These are phyloP conservation scores for Oxycera nigricornis DNA, from an alignment of 2,888 invertebrate species.

Conservation along the genomic window DNA sequence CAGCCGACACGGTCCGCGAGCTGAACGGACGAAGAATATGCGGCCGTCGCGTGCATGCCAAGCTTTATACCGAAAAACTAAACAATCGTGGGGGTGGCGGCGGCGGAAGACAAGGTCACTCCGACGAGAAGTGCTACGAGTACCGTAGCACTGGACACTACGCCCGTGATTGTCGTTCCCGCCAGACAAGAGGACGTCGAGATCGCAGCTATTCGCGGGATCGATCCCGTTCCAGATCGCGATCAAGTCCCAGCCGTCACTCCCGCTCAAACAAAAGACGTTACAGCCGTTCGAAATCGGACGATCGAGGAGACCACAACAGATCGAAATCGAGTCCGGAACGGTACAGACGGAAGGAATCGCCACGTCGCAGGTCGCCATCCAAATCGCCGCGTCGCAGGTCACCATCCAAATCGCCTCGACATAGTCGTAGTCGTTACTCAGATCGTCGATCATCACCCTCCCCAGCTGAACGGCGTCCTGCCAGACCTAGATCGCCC, in stretches of 20 bases:
- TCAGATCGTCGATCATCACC: neutral
- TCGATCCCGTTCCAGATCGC: neutral
- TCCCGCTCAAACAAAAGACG: neutral
- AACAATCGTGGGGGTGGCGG: conserved; percentile 48
- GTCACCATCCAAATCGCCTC: conserved; percentile 15
- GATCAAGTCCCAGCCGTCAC: neutral
- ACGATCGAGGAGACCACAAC: neutral
- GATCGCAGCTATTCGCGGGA: neutral
- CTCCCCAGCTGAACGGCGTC: conserved; percentile 9
- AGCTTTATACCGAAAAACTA: conserved; percentile 81
- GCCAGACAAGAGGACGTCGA: neutral
- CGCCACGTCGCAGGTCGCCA: conserved; percentile 12
- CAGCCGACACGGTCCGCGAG: conserved; percentile 79
- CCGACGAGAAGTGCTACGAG: conserved; percentile 92
- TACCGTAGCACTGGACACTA: conserved; percentile 94
- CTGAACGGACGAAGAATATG: conserved; percentile 72
- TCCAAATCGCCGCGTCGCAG: conserved; percentile 7
- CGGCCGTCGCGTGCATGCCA: conserved; percentile 83
- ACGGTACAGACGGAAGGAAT: conserved; percentile 3
- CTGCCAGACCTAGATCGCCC: neutral
- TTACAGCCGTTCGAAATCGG: conserved; percentile 20
- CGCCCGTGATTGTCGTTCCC: conserved; percentile 81
- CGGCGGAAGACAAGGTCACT: conserved; percentile 74
- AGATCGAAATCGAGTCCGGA: neutral
- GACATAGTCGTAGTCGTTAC: conserved; percentile 7